A percentile compares a stretch with the other conserved stretches of the same genome.
Conservation (phyloP, 2,113 vertebrate genomes). For the Python bivittatus region DNA sequence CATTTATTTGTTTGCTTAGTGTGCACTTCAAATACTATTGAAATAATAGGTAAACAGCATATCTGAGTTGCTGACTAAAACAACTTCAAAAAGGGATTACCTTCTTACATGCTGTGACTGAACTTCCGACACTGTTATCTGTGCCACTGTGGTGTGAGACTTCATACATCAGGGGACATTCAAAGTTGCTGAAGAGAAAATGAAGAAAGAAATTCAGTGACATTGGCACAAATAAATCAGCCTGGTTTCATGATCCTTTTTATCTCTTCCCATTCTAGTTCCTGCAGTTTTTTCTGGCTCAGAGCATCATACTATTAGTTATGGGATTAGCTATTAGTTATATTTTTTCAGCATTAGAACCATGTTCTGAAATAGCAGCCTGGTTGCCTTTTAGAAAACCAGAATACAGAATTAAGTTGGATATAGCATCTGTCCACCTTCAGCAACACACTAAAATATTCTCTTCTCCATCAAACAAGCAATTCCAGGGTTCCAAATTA, state of each 20-base stretch:
- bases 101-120: constrained; percentile 93
- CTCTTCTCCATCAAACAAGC: constrained; percentile 20
- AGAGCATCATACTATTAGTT: background rate
- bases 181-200: constrained; percentile 78
- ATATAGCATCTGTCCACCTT: background rate
- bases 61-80: constrained; percentile 10
- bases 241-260: constrained; percentile 4
- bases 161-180: constrained; percentile 85
- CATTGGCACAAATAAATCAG: constrained; percentile 17
- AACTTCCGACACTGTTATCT: constrained; percentile 77
- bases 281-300: background rate
- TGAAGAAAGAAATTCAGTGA: constrained; percentile 44
- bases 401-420: background rate
- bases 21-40: constrained; percentile 18
- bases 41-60: constrained; percentile 26
- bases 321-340: background rate
- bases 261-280: background rate
- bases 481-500: constrained; percentile 20
- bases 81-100: constrained; percentile 69
- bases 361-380: constrained; percentile 14
- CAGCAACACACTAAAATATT: constrained; percentile 8
- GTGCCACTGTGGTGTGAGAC: constrained; percentile 72
- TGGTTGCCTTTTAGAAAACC: background rate
- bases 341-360: background rate
- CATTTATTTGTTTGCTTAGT: background rate